A percentile compares a stretch with the other conserved stretches of the same genome.
Conservation (phyloP, 2,888 invertebrate genomes). For the Desoria tigrina region DNA sequence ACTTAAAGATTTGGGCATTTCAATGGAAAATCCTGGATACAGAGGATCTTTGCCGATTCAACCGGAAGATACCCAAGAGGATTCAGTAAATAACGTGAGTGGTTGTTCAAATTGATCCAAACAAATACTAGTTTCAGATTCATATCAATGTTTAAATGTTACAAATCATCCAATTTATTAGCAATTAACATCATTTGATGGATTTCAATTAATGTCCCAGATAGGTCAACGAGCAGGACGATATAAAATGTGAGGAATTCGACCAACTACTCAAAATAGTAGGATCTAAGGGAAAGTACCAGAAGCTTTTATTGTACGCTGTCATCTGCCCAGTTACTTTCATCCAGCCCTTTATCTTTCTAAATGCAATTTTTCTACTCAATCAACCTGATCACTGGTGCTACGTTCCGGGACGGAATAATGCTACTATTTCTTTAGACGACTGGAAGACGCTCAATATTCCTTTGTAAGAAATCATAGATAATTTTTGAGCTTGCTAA, state of each 20-base stretch:
- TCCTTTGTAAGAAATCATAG: slow-evolving; percentile 59
- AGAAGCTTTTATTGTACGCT: slow-evolving; percentile 61
- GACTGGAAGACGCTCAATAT: slow-evolving; percentile 62
- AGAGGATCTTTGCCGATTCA: too few relatives aligned
- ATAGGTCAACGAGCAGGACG: too few relatives aligned
- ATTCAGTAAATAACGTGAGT: too few relatives aligned
- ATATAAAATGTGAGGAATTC: slow-evolving; percentile 21
- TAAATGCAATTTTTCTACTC: slow-evolving; percentile 62
- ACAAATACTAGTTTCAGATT: too few relatives aligned
- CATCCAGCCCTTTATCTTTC: slow-evolving; percentile 60
- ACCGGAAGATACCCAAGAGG: too few relatives aligned
- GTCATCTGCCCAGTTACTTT: slow-evolving; percentile 57
- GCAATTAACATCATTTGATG: too few relatives aligned
- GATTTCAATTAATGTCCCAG: too few relatives aligned
- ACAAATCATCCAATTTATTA: too few relatives aligned
- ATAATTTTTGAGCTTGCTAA: slow-evolving; percentile 60
- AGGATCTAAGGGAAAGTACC: slow-evolving; percentile 62
- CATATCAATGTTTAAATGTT: too few relatives aligned
- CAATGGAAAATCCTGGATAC: too few relatives aligned
- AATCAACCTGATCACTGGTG: slow-evolving; percentile 65
- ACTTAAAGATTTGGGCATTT: too few relatives aligned
- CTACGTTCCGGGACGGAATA: slow-evolving; percentile 61
- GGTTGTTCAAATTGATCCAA: too few relatives aligned
- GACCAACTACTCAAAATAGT: slow-evolving; percentile 57
- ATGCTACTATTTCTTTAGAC: slow-evolving; percentile 58